Evolutionary conservation across 2,797 vertebrate genomes (phyloP), one percentile per base, ranked within the genome.

Genomic region (Strix occidentalis): DNA sequence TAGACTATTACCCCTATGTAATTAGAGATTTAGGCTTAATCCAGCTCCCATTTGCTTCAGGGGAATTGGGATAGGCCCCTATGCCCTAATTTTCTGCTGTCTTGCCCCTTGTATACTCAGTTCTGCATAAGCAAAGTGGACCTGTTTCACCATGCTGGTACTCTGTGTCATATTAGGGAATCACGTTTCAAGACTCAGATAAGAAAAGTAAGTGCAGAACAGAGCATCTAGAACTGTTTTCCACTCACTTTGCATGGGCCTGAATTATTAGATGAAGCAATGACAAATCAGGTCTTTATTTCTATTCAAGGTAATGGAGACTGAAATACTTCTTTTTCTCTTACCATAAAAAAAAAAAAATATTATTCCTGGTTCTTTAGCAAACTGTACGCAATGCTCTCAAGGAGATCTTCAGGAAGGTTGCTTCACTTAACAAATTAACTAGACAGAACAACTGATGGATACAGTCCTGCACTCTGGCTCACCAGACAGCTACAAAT

Each of bases 41-140:
- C 92, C 94, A 86, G 74, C 66, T 93, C 82, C 92, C 72, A 46
- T 97, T 97, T 97, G 96, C 97, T 98, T 98, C 96, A 98, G 97
- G 98, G 98, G 83, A 85, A 92, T 53, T 87, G 77, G 85, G 91
- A 93, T 87, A 94, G 93, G 72, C 58, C 89, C 82, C 76, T 45
- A 29, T 56, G 65, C 84, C 87, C 84, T 93, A 61, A 91, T 93
- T 96, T 95, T 93, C 84, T 92, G 84, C 84, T 86, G 46, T 63
- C 65, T 88, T 94, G 79, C 54, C 84, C 94, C 84, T 78, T 65
- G 37, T 33, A 84, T 70, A 45, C 61, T 84, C 72, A 92, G 46
- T 37, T 90, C 66, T 63, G 43, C 46, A 12, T 28, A 51, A 83
- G 61, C 35, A 45, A 89, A 70, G 70, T 29, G 39, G 66, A 92